A percentile compares a stretch with the other conserved stretches of the same genome.
Evolutionary conservation across 2,888 invertebrate species (phyloP).

Genomic region (Drosophila prostipennis): DNA sequence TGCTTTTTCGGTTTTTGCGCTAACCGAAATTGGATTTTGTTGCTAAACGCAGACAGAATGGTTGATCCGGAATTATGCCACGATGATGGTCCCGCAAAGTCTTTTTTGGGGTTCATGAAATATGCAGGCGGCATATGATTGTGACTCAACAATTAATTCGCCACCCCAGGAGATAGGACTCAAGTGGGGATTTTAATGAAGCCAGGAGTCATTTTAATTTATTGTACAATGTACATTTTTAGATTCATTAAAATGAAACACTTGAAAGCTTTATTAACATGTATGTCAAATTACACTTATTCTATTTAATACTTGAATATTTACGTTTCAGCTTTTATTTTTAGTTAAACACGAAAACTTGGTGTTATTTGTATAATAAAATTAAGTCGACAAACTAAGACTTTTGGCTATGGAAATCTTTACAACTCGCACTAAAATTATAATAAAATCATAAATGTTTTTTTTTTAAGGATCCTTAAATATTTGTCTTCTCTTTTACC

Average conservation of each 20-base stretch:
- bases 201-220: background rate
- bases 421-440: too few species aligned
- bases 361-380: too few species aligned
- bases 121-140: constrained; percentile 34
- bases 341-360: too few species aligned
- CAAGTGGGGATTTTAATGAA: background rate
- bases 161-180: constrained; percentile 5
- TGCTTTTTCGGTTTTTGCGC: constrained; percentile 28
- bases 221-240: background rate
- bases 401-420: too few species aligned
- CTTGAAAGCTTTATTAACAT: too few species aligned
- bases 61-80: constrained; percentile 25
- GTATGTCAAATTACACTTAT: too few species aligned
- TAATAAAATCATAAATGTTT: background rate
- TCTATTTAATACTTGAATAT: too few species aligned
- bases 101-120: constrained; percentile 41
- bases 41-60: constrained; percentile 40
- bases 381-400: too few species aligned
- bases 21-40: constrained; percentile 48
- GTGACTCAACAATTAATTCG: constrained; percentile 35
- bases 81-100: constrained; percentile 27
- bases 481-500: background rate
- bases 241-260: background rate
- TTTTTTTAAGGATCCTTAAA: background rate
- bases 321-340: too few species aligned